Evolutionary conservation across 2,113 vertebrate species (phyloP).

Genomic region (Pseudorectes ferrugineus): DNA sequence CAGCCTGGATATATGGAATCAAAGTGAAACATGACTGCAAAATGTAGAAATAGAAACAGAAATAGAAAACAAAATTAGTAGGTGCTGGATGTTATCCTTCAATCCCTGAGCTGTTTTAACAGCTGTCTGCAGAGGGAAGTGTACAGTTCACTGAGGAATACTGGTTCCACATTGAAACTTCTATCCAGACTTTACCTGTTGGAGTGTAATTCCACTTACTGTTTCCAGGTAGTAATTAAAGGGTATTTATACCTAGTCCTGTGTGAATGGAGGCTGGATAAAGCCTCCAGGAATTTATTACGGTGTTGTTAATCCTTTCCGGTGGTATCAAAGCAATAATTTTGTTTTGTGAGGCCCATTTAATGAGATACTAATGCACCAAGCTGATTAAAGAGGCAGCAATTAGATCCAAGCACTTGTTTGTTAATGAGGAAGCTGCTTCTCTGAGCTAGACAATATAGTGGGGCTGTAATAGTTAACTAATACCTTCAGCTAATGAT

Average conservation of each 20-base stretch:
- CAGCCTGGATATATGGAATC: neutral
- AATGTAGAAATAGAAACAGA: neutral
- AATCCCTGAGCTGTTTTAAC: neutral
- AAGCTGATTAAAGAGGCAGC: neutral
- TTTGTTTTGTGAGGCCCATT: neutral
- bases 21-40: neutral
- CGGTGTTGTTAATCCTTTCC: neutral
- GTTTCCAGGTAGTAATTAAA: neutral
- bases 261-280: neutral
- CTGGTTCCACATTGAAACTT: neutral
- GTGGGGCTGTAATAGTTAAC: conserved; percentile 46
- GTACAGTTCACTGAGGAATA: neutral
- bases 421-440: neutral
- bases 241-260: neutral
- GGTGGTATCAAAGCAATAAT: neutral
- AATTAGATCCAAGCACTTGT: neutral
- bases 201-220: neutral
- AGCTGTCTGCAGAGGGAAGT: neutral
- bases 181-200: accelerated
- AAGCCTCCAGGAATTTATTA: neutral
- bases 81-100: neutral
- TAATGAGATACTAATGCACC: neutral
- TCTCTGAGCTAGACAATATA: neutral
- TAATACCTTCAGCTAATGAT: conserved; percentile 30
- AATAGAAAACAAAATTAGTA: neutral